phyloP scores from a whole-genome alignment of 2,113 vertebrate genomes.

The Eleginops maclovinus region DNA sequence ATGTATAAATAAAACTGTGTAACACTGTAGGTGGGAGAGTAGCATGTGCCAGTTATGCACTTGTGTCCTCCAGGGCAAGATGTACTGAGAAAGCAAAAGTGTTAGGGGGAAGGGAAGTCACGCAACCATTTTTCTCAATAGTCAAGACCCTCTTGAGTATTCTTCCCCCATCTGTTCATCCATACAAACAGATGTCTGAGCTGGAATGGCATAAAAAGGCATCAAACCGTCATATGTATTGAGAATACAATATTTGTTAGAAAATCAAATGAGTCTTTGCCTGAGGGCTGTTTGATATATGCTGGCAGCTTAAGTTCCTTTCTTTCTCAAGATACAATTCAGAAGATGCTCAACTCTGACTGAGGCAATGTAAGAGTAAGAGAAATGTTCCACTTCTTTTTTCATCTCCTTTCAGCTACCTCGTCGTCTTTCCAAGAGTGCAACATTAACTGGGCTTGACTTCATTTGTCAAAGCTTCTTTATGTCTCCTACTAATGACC shows the following conservation, averaged over 20 bases:
- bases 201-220: conserved; percentile 54
- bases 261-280: conserved; percentile 70
- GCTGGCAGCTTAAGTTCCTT: conserved; percentile 54
- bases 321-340: conserved; percentile 37
- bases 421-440: conserved; percentile 52
- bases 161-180: conserved; percentile 64
- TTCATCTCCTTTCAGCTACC: conserved; percentile 36
- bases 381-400: conserved; percentile 42
- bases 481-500: conserved; percentile 69
- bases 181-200: conserved; percentile 73
- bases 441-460: conserved; percentile 69
- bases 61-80: conserved; percentile 65
- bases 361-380: conserved; percentile 27
- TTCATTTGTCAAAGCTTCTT: conserved; percentile 76
- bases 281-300: conserved; percentile 64
- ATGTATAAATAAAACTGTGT: conserved; percentile 2
- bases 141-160: conserved; percentile 56
- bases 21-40: conserved; percentile 61
- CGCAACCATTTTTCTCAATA: conserved; percentile 69
- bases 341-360: conserved; percentile 14
- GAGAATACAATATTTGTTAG: conserved; percentile 56
- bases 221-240: conserved; percentile 53
- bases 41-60: conserved; percentile 63
- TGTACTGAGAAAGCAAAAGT: conserved; percentile 63
- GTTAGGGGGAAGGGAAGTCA: conserved; percentile 57